These are phyloP conservation scores for Cosmorhoe ocellata DNA, from an alignment of 2,888 invertebrate genomes.

Conservation along the genomic window DNA sequence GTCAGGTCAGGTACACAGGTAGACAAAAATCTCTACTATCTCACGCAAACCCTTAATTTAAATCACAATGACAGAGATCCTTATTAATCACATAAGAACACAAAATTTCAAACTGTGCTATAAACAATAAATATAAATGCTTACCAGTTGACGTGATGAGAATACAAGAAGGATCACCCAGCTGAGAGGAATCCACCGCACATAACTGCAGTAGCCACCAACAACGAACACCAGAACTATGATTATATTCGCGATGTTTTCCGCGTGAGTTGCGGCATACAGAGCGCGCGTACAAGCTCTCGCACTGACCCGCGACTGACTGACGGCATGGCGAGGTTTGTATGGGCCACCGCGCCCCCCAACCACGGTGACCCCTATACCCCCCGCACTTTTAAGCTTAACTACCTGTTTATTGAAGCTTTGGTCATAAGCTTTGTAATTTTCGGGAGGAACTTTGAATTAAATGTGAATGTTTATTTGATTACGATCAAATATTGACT, in stretches of 20 bases:
- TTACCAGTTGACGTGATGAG: conserved; percentile 64
- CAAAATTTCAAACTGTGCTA: too few species aligned
- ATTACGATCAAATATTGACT: too few species aligned
- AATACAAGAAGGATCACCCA: conserved; percentile 43
- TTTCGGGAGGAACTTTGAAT: background rate
- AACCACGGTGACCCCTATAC: background rate
- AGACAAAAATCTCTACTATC: too few species aligned
- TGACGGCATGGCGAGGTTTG: conserved; percentile 5
- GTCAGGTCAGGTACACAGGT: too few species aligned
- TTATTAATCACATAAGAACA: too few species aligned
- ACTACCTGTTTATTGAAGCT: conserved; percentile 3
- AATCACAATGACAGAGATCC: too few species aligned
- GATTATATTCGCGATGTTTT: conserved; percentile 10
- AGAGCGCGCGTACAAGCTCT: background rate
- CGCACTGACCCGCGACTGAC: conserved; percentile 1
- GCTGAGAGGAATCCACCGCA: conserved; percentile 59
- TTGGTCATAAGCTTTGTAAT: conserved; percentile 1
- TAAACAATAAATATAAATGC: too few species aligned
- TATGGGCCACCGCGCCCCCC: background rate
- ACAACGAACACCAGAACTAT: background rate
- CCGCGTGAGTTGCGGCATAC: background rate
- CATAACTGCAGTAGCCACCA: conserved; percentile 44
- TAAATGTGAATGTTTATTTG: too few species aligned
- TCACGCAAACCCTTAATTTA: too few species aligned
- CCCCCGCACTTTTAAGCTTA: conserved; percentile 1